A percentile compares a stretch with the other conserved stretches of the same genome.
Conservation (phyloP, 1,140 invertebrate genomes). For the Orchestia grillus region DNA sequence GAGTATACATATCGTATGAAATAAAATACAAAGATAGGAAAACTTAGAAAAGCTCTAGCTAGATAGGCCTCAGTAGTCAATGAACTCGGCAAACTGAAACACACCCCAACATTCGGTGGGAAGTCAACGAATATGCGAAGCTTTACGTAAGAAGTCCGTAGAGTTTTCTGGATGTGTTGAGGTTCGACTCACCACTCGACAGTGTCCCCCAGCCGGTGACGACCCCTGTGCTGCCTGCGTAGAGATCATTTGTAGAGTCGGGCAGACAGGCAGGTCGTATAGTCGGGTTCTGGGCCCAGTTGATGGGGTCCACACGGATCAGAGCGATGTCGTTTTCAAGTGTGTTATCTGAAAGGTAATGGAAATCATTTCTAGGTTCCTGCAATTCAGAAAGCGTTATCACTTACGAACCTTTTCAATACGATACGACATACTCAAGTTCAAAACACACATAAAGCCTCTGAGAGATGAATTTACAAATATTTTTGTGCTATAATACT, state of each 20-base stretch:
- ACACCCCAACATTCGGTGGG: neutral
- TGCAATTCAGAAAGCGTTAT: neutral
- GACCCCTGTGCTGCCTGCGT: neutral
- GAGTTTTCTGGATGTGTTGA: neutral
- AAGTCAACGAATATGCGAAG: neutral
- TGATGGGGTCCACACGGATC: neutral
- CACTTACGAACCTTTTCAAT: neutral
- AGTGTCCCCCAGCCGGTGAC: neutral
- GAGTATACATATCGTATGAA: neutral
- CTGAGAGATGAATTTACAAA: neutral
- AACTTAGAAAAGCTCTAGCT: neutral
- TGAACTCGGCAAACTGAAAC: neutral
- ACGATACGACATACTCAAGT: neutral
- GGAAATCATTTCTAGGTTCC: neutral
- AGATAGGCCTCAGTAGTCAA: neutral
- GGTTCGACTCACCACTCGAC: neutral
- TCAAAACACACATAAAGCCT: neutral
- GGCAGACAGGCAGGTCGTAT: neutral
- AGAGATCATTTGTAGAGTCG: neutral
- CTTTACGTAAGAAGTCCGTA: neutral
- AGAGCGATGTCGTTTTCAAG: neutral
- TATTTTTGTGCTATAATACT: neutral
- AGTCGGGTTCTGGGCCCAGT: neutral
- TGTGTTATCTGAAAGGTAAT: neutral
- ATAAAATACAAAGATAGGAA: neutral